Base-by-base conservation (phyloP, 2,113 vertebrate genomes). In the Clarias macrocephalus region DNA sequence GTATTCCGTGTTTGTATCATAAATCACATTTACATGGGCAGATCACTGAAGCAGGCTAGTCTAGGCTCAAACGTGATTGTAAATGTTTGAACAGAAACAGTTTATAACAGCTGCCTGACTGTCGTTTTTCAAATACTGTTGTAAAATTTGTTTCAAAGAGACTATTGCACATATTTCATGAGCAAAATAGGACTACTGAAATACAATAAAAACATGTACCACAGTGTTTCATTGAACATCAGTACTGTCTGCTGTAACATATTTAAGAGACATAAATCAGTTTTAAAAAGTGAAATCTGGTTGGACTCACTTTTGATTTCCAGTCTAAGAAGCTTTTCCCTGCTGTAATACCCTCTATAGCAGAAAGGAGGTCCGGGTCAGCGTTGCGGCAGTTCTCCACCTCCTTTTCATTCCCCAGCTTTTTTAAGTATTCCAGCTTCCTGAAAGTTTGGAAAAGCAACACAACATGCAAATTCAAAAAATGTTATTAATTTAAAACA, bases 271-370 rank as follows among this genome's bases (percentile, higher is more conserved):
- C 7, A 3, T 70, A 30, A 68, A 18, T 57, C 30, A 60, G 10
- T 65, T 25, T 54, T 60, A n/a, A 42, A 52, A 0, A 72, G 66
- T 72, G 18, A 59, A 42, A 0, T 15, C 4, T 80, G 54, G 3
- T 56, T 23, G 52, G 16, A 79, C n/a, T 89, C 11, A 94, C 94
- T 89, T 93, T 89, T 1, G 83, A 12, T 82, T 90, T 94, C 94
- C 94, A 94, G 5, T 90, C 19, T 52, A 33, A 88, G 68, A 92
- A 93, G n/a, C 89, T 89, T 86, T 60, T 88, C 21, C 77, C 91
- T 1, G 33, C 81, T 28, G 84, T 79, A 83, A 7, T 63, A 77
- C 66, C 12, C 70, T 89, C 89, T 59, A 93, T 1, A 0, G 28
- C 85, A 9, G 1, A 1, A 82, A 91, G 82, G 0, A 94, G 62